Conservation (phyloP, 2,797 vertebrate species). For the Lepidocolaptes lacrymiger region DNA sequence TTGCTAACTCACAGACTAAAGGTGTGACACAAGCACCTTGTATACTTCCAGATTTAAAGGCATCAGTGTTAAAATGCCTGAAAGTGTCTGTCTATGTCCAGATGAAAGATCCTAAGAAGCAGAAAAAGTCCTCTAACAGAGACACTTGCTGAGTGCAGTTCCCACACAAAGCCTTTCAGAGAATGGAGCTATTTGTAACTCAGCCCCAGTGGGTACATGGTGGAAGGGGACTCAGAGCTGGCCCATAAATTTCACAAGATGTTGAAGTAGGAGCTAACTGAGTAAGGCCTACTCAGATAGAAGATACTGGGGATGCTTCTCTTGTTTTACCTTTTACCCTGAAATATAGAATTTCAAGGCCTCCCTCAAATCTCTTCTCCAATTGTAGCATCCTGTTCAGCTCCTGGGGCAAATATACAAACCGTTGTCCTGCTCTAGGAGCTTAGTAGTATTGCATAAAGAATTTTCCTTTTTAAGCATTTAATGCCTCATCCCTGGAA, state of each 20-base stretch:
- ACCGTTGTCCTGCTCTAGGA: background rate
- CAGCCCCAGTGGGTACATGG: accelerated
- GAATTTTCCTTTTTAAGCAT: background rate
- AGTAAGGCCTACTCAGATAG: background rate
- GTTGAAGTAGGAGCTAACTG: background rate
- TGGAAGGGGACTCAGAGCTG: background rate
- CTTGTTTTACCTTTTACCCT: background rate
- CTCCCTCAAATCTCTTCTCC: background rate
- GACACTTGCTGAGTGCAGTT: background rate
- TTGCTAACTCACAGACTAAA: background rate
- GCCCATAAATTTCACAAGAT: background rate
- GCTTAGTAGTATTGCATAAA: background rate
- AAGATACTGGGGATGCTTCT: accelerated
- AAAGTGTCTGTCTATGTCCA: background rate
- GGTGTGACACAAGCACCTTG: accelerated
- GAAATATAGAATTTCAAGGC: accelerated
- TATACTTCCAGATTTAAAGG: background rate
- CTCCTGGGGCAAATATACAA: background rate
- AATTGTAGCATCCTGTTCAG: accelerated
- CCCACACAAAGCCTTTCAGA: background rate
- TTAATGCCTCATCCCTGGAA: background rate
- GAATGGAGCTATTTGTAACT: background rate
- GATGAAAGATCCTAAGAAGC: background rate
- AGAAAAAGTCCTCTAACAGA: background rate
- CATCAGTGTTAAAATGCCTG: background rate